These are phyloP conservation scores for Equus quagga DNA, from an alignment of 2,113 vertebrate species.

Conservation along the genomic window DNA sequence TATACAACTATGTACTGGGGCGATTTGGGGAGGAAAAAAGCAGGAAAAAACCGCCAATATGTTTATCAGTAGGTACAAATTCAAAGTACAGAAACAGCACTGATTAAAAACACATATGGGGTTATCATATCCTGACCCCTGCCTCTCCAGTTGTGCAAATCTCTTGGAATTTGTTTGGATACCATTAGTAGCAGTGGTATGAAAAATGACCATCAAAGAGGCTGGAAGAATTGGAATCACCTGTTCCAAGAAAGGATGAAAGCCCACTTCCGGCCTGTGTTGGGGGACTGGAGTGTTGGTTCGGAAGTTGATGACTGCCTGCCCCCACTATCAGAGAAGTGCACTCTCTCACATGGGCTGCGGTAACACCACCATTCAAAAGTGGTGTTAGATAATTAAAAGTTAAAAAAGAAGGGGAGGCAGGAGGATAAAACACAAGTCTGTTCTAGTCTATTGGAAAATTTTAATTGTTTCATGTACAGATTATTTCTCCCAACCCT, in stretches of 20 bases:
- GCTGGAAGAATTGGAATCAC: not conserved
- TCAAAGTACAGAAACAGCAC: not conserved
- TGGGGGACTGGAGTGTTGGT: not conserved
- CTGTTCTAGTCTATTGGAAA: not conserved
- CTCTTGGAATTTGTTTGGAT: not conserved
- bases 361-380: not conserved
- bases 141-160: not conserved
- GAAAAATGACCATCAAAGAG: not conserved
- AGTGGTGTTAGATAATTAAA: not conserved
- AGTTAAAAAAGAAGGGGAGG: not conserved
- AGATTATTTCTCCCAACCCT: not conserved
- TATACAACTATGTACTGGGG: too few relatives aligned
- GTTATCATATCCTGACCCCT: not conserved
- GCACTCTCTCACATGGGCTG: not conserved
- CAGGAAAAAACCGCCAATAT: too few relatives aligned
- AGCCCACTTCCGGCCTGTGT: not conserved
- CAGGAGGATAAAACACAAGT: not conserved
- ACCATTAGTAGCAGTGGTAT: not conserved
- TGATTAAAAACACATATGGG: slow-evolving; percentile 16
- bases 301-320: slow-evolving; percentile 8
- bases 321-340: not conserved
- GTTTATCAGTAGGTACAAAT: not conserved
- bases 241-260: not conserved
- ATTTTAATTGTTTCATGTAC: slow-evolving; percentile 27
- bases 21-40: too few relatives aligned